Evolutionary conservation across 2,113 vertebrate genomes (phyloP).

Genomic region (Toxostoma redivivum): DNA sequence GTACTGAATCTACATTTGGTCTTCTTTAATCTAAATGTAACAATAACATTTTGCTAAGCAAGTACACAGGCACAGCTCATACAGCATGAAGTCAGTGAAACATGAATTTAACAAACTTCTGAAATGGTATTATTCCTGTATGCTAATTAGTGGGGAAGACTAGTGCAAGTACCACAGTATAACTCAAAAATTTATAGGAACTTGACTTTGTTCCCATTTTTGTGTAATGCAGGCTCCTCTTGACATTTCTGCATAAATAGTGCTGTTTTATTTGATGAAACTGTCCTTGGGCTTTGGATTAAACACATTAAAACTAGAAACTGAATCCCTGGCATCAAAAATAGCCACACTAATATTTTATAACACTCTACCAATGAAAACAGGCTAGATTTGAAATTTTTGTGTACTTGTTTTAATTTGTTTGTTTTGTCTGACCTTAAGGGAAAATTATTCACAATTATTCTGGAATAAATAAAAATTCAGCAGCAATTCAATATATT

Average conservation of each 20-base stretch:
- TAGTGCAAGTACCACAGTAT: neutral
- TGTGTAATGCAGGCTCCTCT: neutral
- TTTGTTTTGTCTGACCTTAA: slow-evolving; percentile 1
- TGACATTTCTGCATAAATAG: neutral
- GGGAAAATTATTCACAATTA: neutral
- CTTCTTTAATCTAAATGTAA: neutral
- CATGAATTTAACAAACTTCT: neutral
- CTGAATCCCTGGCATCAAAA: neutral
- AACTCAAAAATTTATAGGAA: neutral
- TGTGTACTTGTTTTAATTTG: neutral
- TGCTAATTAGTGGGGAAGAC: neutral
- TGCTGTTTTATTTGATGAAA: neutral
- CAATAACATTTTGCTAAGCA: neutral
- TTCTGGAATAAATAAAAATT: neutral
- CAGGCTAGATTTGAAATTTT: neutral
- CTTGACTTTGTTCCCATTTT: neutral
- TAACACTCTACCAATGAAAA: neutral
- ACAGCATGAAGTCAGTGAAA: neutral
- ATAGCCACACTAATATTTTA: neutral
- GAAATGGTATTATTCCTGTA: neutral
- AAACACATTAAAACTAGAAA: neutral
- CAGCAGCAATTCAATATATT: neutral
- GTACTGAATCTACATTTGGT: neutral
- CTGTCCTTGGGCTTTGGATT: neutral
- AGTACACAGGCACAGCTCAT: neutral